phyloP scores from a whole-genome alignment of 1,140 invertebrate species.

The Teleopsis dalmanni region DNA sequence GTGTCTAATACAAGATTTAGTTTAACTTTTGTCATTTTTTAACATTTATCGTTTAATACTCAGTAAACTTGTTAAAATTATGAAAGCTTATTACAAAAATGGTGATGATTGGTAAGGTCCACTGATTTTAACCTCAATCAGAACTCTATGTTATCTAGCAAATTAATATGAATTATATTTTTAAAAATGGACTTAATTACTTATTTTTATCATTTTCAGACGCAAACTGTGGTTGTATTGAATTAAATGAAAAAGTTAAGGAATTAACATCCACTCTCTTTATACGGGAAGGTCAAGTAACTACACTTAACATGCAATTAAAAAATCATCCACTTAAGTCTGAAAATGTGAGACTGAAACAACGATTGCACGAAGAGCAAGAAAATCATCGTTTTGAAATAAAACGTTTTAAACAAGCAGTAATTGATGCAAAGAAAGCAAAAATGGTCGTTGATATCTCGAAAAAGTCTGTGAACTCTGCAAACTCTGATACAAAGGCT shows the following conservation, averaged over 20 bases:
- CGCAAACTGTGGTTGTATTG: not conserved
- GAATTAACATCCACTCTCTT: constrained; percentile 6
- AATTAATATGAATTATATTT: too few relatives aligned
- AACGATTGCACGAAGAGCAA: constrained; percentile 8
- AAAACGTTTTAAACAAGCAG: constrained; percentile 5
- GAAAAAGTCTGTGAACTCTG: constrained; percentile 3
- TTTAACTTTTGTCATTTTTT: too few relatives aligned
- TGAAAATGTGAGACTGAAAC: constrained; percentile 2
- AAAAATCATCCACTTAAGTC: constrained; percentile 9
- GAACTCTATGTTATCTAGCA: too few relatives aligned
- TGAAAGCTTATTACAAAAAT: too few relatives aligned
- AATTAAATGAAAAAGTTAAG: constrained; percentile 4
- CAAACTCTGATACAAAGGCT: constrained; percentile 1
- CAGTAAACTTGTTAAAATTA: too few relatives aligned
- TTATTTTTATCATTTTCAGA: constrained; percentile 1
- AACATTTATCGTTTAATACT: too few relatives aligned
- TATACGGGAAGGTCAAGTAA: constrained; percentile 7
- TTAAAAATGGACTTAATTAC: too few relatives aligned
- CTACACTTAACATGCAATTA: constrained; percentile 3
- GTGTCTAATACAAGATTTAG: too few relatives aligned
- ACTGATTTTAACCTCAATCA: too few relatives aligned
- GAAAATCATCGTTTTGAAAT: constrained; percentile 2
- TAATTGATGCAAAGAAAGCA: too few relatives aligned
- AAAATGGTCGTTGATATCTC: too few relatives aligned
- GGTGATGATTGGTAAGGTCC: too few relatives aligned